phyloP scores from a whole-genome alignment of 2,888 invertebrate genomes.

The Iphiclides podalirius region DNA sequence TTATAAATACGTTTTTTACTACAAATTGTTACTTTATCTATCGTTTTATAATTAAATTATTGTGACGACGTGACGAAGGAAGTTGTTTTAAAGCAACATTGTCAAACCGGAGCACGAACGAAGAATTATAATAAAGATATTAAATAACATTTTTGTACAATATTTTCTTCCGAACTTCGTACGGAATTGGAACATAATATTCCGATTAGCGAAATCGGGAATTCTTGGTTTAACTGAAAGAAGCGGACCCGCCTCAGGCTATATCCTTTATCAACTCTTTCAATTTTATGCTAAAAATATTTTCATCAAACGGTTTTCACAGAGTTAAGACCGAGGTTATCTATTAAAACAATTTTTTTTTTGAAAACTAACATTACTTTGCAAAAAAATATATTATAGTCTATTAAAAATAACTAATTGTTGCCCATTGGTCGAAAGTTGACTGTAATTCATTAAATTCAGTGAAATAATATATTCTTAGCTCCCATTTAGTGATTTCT shows the following conservation, averaged over 20 bases:
- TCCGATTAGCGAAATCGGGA: slow-evolving; percentile 61
- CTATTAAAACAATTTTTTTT: not conserved
- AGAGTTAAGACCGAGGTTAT: not conserved
- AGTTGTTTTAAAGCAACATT: slow-evolving; percentile 17
- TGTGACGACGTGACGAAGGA: not conserved
- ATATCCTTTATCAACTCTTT: slow-evolving; percentile 64
- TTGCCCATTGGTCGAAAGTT: too few species aligned
- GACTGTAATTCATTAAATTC: too few species aligned
- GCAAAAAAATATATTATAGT: not conserved
- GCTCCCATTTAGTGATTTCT: too few species aligned
- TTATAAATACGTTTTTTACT: too few species aligned
- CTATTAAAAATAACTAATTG: not conserved
- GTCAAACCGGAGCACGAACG: not conserved
- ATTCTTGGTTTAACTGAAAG: slow-evolving; percentile 56
- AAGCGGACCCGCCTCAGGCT: slow-evolving; percentile 50
- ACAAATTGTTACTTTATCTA: too few species aligned
- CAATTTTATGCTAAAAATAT: slow-evolving; percentile 52
- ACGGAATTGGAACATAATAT: slow-evolving; percentile 62
- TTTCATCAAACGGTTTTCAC: slow-evolving; percentile 26
- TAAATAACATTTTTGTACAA: slow-evolving; percentile 23
- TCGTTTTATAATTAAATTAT: too few species aligned
- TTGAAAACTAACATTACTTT: not conserved
- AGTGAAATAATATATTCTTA: too few species aligned
- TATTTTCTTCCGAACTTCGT: slow-evolving; percentile 38
- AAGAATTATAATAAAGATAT: slow-evolving; percentile 17